Conservation (phyloP, 2,888 invertebrate genomes). For the Eumacrocentrus americanus region DNA sequence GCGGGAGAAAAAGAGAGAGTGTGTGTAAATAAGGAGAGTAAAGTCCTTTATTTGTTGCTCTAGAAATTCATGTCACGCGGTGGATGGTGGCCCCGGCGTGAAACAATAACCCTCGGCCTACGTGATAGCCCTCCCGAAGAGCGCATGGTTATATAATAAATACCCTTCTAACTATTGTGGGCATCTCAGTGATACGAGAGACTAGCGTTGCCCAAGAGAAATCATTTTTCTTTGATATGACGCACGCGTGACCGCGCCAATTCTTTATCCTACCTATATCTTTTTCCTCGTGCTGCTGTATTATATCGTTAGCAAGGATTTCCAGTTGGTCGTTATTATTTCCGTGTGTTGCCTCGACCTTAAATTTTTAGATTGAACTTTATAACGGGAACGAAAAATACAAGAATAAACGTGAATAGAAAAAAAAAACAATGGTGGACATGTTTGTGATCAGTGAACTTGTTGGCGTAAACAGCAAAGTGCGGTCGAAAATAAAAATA, state of each 20-base stretch:
- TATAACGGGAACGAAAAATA: not conserved
- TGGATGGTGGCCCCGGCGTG: conserved; percentile 40
- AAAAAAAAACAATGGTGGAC: not conserved
- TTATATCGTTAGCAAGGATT: conserved; percentile 32
- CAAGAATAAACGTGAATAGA: not conserved
- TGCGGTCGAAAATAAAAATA: not conserved
- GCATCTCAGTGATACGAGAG: conserved; percentile 15
- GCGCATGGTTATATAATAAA: conserved; percentile 44
- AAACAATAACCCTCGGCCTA: conserved; percentile 53
- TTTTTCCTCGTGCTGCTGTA: conserved; percentile 1
- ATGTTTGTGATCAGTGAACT: conserved; percentile 2
- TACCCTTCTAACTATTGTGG: conserved; percentile 29
- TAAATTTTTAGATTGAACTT: not conserved
- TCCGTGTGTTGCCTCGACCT: conserved; percentile 32
- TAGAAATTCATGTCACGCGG: conserved; percentile 51
- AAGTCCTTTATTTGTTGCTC: conserved; percentile 14
- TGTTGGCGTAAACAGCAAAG: not conserved
- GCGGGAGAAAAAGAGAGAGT: no score
- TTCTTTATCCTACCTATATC: conserved; percentile 28
- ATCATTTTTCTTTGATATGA: conserved; percentile 43
- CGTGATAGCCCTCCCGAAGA: conserved; percentile 47
- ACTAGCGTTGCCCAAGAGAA: conserved; percentile 38
- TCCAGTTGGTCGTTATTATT: conserved; percentile 37
- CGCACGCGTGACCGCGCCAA: conserved; percentile 17
- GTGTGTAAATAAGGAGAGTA: not conserved